phyloP scores from a whole-genome alignment of 2,888 invertebrate species.

The Cheilosia variabilis region DNA sequence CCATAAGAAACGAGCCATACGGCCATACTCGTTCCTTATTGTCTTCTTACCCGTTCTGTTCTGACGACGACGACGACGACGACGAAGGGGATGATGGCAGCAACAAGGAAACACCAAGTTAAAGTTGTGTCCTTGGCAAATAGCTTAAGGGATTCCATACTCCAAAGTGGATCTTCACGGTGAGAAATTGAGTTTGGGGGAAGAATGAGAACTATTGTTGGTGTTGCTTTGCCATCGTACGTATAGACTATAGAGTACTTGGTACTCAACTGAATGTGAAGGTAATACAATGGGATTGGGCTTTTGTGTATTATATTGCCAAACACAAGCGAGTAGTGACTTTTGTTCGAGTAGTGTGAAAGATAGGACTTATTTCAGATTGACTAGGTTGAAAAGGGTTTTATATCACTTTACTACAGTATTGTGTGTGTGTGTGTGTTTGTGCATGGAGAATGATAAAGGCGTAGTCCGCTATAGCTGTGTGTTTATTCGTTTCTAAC shows the following conservation, averaged over 20 bases:
- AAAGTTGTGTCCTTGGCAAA: constrained; percentile 68
- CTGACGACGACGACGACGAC: constrained; percentile 25
- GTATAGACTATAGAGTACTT: background rate
- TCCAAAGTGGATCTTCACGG: constrained; percentile 64
- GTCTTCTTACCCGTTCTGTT: constrained; percentile 48
- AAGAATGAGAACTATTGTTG: constrained; percentile 36
- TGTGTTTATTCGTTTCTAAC: no score
- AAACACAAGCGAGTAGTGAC: constrained; percentile 16
- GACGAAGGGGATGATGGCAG: constrained; percentile 19
- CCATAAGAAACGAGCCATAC: constrained; percentile 36
- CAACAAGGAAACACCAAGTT: constrained; percentile 53
- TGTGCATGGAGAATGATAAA: background rate
- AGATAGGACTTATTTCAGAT: constrained; percentile 59
- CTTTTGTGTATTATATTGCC: constrained; percentile 48
- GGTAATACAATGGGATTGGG: constrained; percentile 54
- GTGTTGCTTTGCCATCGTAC: constrained; percentile 20
- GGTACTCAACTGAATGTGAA: constrained; percentile 41
- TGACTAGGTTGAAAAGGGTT: constrained; percentile 51
- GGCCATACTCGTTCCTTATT: constrained; percentile 45
- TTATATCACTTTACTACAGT: constrained; percentile 35
- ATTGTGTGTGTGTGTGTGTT: no score
- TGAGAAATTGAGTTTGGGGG: constrained; percentile 56
- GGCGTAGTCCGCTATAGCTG: background rate
- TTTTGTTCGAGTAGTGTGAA: constrained; percentile 59
- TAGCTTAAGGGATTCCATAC: constrained; percentile 65